These are phyloP conservation scores for Clepsis dumicolana DNA, from an alignment of 2,888 invertebrate species.

Conservation along the genomic window DNA sequence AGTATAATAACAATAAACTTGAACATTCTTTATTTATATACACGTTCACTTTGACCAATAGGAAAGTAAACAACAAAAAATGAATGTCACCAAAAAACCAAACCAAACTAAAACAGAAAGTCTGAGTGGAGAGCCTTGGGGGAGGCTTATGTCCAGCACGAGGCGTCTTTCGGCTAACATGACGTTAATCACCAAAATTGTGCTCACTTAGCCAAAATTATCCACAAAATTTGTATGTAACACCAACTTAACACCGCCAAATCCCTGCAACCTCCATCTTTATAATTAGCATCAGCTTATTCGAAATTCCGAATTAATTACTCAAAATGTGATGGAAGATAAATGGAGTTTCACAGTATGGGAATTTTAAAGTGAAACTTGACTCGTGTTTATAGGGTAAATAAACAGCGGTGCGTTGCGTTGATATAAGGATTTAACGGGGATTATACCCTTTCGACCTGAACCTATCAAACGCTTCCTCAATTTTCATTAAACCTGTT, in stretches of 20 bases:
- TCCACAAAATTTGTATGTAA: too few species aligned
- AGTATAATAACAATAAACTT: too few species aligned
- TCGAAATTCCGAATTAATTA: slow-evolving; percentile 14
- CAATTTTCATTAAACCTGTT: slow-evolving; percentile 17
- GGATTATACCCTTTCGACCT: slow-evolving; percentile 26
- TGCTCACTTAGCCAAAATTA: too few species aligned
- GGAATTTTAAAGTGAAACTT: slow-evolving; percentile 20
- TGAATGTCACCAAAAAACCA: too few species aligned
- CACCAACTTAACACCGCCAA: not conserved
- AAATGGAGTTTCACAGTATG: not conserved
- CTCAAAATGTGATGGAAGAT: slow-evolving; percentile 16
- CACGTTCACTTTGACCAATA: too few species aligned
- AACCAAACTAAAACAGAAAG: too few species aligned
- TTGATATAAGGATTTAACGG: slow-evolving; percentile 32
- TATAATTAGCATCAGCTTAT: not conserved
- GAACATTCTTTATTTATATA: too few species aligned
- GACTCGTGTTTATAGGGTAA: slow-evolving; percentile 16
- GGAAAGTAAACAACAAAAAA: too few species aligned
- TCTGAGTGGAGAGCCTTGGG: too few species aligned
- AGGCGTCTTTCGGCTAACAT: too few species aligned
- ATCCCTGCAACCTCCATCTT: not conserved
- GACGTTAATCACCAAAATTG: too few species aligned
- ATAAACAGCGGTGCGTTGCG: slow-evolving; percentile 26
- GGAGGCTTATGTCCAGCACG: too few species aligned
- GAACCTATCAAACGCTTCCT: slow-evolving; percentile 24